Evolutionary conservation across 2,113 vertebrate species (phyloP), one percentile per base, ranked within the genome.

Genomic region (Oncorhynchus keta): DNA sequence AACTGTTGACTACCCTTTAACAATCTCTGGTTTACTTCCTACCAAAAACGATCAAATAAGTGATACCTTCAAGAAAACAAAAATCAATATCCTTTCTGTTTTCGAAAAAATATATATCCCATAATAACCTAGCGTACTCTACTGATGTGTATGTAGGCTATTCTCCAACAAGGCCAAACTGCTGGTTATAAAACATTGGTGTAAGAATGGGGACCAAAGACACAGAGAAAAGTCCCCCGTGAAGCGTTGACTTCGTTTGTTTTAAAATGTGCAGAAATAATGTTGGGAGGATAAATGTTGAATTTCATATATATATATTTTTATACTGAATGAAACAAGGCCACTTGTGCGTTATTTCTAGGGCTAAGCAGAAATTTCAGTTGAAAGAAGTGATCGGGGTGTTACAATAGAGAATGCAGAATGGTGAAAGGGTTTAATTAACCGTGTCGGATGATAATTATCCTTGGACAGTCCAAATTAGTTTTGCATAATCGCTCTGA

Each of bases 401-500:
- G 91, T 92, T 91, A 94, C 95, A 95, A 95, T 94, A 85, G 91
- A 93, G 95, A 95, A 93, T 93, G 89, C 88, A 91, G 86, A 89
- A 93, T 77, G 88, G 88, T 96, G 94, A 97, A 97, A 96, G 94
- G 95, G 94, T 95, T 96, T 97, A 97, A 98, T 98, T 97, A 97
- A 97, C 95, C 97, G 95, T 98, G 96, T 94, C 96, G 93, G 94
- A 95, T 35, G 95, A 97, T 98, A 97, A 99, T 99, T 98, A 98
- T 97, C 96, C 96, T 96, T 96, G 97, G 97, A 98, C 97, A 95
- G 95, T 96, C 94, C 95, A 97, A 98, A 97, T 98, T 98, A 98
- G 96, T 97, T 97, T 97, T 96, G 95, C 97, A 97, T 98, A 98
- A 98, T 98, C 96, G 95, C 95, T 94, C 94, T 93, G 94, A 96